Evolutionary conservation across 92 coral and sea anemone genomes (phyloP), one percentile per base, ranked within the genome.

Genomic region (Hydrozoanthus gracilis): DNA sequence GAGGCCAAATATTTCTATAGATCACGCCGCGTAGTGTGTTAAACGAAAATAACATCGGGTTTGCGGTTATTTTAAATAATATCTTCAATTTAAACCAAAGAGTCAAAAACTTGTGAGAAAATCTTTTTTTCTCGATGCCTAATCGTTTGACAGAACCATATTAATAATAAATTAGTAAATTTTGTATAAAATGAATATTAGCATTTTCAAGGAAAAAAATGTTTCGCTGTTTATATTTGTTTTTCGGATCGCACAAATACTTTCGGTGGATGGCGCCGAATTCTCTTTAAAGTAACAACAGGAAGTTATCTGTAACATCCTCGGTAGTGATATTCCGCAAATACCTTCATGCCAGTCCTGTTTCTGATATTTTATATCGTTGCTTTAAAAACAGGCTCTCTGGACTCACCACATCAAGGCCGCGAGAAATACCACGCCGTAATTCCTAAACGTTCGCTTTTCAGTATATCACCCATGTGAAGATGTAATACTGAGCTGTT

Each of bases 151-250:
- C 39, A 49, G 75, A 35, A 44, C 62, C 76, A n/a, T 61, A 91
- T 91, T 69, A 92, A 92, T 92, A 86, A 92, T 89, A 92, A 92
- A 92, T 89, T 86, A 89, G 94, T 89, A 92, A 86, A 82, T 89
- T 92, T 92, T 82, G 90, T 83, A 82, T 87, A 80, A 91, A 89
- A 86, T 69, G 92, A 86, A 82, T 82, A 70, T 56, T 39, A 71
- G 20, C 51, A 79, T 86, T 67, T 65, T 44, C 77, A 89, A 73
- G 83, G 84, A 76, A 86, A 86, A 77, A 66, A 66, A 20, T 45
- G 55, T 79, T 71, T 65, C 17, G 49, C 58, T 62, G 69, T 65
- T 62, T 58, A 48, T 80, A 4, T 48, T 27, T 64, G 16, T 65
- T 49, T 80, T 18, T 55, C 7, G 35, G n/a, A 48, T 46, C 12